Evolutionary conservation across 1,140 invertebrate genomes (phyloP), one percentile per base, ranked within the genome.

Genomic region (Sycophila sp.): DNA sequence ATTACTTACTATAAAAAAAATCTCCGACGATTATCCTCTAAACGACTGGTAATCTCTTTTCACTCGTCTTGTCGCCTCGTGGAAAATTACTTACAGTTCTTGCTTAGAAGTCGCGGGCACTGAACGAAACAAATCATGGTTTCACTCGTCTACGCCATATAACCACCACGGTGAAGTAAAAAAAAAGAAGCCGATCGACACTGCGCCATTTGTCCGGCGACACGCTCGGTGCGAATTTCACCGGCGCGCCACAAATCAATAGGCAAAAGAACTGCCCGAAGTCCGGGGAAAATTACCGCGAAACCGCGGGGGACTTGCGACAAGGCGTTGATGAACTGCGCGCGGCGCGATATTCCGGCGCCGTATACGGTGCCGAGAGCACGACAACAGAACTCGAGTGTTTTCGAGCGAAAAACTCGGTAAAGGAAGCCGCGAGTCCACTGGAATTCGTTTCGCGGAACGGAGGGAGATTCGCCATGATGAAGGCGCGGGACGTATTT

Each of bases 291-390:
- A 58, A 58, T 40, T 58, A 15, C 19, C 13, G 17, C 28, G 28
- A 32, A n/a, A 55, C 17, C 51, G 22, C 28, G 0, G 17, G 3
- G 47, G 6, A n/a, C n/a, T n/a, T 15, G 15, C 38, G 40, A 24
- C 22, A 30, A 60, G 63, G 51, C 63, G 36, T 55, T 66, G 63
- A 66, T 66, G 40, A 66, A 66, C 63, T 55, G 49, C n/a, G 24
- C 47, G 62, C 30, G 34, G n/a, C n/a, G 26, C 30, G 34, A 56
- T 32, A 42, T 56, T 24, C 22, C 34, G 11, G 13, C 26, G 13
- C 63, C 63, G 49, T 65, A 38, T 56, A 53, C 34, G 51, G 63
- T 15, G 17, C 8, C 17, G 19, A 1, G 5, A 3, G 15, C 11
- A 11, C 30, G 30, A 63, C 55, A 58, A 58, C n/a, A n/a, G n/a